Evolutionary conservation across 2,113 vertebrate genomes (phyloP).

Genomic region (Lutjanus erythropterus): DNA sequence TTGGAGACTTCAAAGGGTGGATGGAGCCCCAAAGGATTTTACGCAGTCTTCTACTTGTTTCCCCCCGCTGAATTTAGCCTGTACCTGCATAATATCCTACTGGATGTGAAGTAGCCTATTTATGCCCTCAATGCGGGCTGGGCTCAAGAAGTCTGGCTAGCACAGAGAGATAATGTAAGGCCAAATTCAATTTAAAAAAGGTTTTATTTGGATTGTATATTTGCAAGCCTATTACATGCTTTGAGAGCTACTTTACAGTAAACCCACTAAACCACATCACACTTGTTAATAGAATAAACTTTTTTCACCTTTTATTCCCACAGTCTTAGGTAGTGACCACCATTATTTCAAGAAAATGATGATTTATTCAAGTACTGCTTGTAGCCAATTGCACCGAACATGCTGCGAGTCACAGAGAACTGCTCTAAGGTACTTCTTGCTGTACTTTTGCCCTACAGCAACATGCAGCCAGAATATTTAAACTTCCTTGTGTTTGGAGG

Average conservation of each 20-base stretch:
- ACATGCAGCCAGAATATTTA: not conserved
- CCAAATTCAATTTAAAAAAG: not conserved
- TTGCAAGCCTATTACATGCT: not conserved
- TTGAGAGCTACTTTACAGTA: not conserved
- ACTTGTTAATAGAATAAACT: not conserved
- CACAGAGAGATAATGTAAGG: conserved; percentile 7
- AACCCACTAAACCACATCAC: not conserved
- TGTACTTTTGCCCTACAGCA: not conserved
- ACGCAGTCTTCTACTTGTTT: not conserved
- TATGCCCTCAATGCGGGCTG: conserved; percentile 21
- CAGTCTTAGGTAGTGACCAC: not conserved
- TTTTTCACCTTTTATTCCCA: not conserved
- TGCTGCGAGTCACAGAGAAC: not conserved
- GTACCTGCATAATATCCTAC: conserved; percentile 24
- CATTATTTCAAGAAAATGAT: not conserved
- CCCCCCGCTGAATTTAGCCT: not conserved
- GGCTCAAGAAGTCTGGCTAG: not conserved
- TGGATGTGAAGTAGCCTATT: conserved; percentile 29
- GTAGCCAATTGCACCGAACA: not conserved
- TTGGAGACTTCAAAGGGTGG: conserved; percentile 53
- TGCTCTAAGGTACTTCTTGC: not conserved
- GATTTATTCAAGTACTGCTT: not conserved
- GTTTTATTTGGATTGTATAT: not conserved
- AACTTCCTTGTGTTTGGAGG: not conserved
- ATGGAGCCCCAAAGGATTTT: conserved; percentile 34